Evolutionary conservation across 1,140 invertebrate species (phyloP), one percentile per base, ranked within the genome.

Genomic region (Harlomillsia oculata): DNA sequence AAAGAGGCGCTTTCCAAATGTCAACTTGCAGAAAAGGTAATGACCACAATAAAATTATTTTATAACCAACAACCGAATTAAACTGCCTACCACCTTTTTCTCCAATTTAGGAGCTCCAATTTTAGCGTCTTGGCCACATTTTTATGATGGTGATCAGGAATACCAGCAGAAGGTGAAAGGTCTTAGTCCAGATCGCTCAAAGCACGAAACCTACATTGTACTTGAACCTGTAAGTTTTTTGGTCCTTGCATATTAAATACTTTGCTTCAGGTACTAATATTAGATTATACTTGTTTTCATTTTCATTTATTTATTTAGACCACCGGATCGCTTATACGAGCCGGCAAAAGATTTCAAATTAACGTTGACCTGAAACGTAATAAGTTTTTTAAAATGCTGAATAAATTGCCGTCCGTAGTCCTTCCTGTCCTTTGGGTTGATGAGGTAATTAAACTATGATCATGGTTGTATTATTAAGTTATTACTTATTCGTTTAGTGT

Each of bases 121-220:
- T 16, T 76, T 82, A 14, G 78, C 77, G 0, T 84, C 87, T 1
- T 70, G 84, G 59, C 89, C 90, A 1, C 90, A 94, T 71, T 90
- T 90, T 68, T 82, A 83, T 2, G 61, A 63, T 3, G 55, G 46
- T 20, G 29, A 18, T 3, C 16, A 26, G 11, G 39, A 43, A 25
- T 62, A 58, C 37, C 14, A 81, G 0, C 67, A 78, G 1, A 72
- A 73, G 25, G 81, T 91, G 0, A 75, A 75, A 29, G 89, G 89
- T 4, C 67, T 93, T 0, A 71, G 73, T 46, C 89, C 90, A 0
- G 74, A 82, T 52, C 72, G 78, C 46, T 69, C 77, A 0, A 74
- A 83, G 62, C 88, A 92, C 71, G 77, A 76, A 39, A 83, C 88
- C 2, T 72, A 70, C 30, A 78, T 91, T 50, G 79, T 87, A 65